Conservation (phyloP, 2,113 vertebrate species). For the Tauraco erythrolophus region DNA sequence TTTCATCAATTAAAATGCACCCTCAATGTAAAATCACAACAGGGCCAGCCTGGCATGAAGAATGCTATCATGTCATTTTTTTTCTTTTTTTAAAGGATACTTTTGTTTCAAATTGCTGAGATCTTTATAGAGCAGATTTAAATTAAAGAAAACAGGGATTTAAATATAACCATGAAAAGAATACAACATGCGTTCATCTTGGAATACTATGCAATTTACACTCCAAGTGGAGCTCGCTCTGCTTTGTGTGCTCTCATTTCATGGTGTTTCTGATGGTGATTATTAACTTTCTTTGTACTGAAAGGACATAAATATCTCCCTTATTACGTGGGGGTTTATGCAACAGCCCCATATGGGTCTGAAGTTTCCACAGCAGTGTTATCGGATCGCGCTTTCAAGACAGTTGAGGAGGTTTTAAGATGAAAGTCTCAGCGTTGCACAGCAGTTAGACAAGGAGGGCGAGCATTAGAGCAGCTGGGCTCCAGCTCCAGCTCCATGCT, state of each 20-base stretch:
- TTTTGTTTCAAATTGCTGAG: constrained; percentile 65
- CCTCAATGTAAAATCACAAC: constrained; percentile 79
- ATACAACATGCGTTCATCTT: constrained; percentile 2
- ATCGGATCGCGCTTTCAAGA: neutral
- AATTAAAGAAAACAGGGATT: constrained; percentile 60
- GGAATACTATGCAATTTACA: constrained; percentile 19
- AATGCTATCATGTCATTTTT: constrained; percentile 68
- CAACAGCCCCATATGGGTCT: neutral
- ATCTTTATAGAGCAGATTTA: constrained; percentile 63
- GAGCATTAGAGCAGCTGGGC: neutral
- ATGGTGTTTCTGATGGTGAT: constrained; percentile 28
- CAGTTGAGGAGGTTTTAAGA: neutral
- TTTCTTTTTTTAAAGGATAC: constrained; percentile 62
- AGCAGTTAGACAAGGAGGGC: neutral
- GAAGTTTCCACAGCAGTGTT: neutral
- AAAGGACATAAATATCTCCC: constrained; percentile 38
- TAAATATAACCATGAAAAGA: constrained; percentile 55
- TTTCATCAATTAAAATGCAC: constrained; percentile 81
- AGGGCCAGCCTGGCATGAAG: constrained; percentile 75
- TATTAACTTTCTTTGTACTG: constrained; percentile 48
- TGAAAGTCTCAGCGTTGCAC: neutral
- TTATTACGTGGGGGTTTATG: constrained; percentile 1
- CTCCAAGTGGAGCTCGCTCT: constrained; percentile 4
- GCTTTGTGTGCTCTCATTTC: constrained; percentile 18
- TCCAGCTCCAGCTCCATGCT: neutral